Percentiles rank a stretch among this genome's conserved stretches.
Conservation (phyloP, 2,888 invertebrate genomes). For the Zygaena filipendulae region DNA sequence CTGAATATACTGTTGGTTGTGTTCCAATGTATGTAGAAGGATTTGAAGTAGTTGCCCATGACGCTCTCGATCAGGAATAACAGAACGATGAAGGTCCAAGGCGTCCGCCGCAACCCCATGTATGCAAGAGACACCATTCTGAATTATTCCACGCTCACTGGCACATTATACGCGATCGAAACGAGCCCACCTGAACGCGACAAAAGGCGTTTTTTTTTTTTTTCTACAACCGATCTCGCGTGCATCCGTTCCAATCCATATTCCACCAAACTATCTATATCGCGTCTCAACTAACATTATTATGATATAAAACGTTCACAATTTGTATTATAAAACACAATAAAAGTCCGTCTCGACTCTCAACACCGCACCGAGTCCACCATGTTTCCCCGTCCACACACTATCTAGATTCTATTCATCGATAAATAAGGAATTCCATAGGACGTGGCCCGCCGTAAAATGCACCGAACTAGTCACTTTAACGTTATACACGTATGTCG, state of each 20-base stretch:
- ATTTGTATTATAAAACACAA: constrained; percentile 50
- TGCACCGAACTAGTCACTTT: constrained; percentile 35
- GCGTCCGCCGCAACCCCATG: constrained; percentile 54
- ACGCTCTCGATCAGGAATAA: constrained; percentile 73
- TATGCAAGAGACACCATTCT: constrained; percentile 59
- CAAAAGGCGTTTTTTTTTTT: constrained; percentile 18
- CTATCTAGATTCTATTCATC: constrained; percentile 65
- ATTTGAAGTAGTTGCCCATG: constrained; percentile 81
- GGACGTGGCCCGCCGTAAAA: constrained; percentile 54
- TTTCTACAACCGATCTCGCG: constrained; percentile 17
- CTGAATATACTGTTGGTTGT: constrained; percentile 93
- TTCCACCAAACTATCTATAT: no score
- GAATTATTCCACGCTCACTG: constrained; percentile 32
- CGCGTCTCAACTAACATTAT: constrained; percentile 22
- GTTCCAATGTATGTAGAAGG: constrained; percentile 91
- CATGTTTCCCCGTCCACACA: constrained; percentile 54
- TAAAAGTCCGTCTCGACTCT: constrained; percentile 42
- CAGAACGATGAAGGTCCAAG: constrained; percentile 66
- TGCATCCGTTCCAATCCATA: constrained; percentile 61
- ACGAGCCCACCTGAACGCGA: constrained; percentile 17
- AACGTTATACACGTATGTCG: constrained; percentile 24
- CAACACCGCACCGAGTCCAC: constrained; percentile 53
- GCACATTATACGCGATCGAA: constrained; percentile 43
- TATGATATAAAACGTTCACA: constrained; percentile 26
- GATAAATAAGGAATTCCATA: constrained; percentile 66